phyloP scores from a whole-genome alignment of 1,140 invertebrate species.

The Stegodyphus mimosarum region DNA sequence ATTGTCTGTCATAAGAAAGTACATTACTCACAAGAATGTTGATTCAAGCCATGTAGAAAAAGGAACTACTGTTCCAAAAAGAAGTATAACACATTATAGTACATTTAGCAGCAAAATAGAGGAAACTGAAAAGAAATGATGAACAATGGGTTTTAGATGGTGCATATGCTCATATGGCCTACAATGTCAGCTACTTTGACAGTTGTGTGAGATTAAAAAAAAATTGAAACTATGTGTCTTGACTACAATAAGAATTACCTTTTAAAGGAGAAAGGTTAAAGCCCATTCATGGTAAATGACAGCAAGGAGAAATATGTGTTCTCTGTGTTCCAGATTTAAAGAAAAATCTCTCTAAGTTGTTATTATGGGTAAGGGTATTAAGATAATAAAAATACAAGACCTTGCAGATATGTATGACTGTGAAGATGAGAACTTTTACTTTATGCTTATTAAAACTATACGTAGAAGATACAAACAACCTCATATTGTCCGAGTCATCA shows the following conservation, averaged over 20 bases:
- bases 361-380: constrained; percentile 5
- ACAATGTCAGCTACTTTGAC: neutral
- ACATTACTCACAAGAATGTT: neutral
- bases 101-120: neutral
- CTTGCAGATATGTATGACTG: constrained; percentile 3
- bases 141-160: neutral
- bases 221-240: neutral
- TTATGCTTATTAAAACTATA: constrained; percentile 4
- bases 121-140: neutral
- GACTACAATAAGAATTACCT: neutral
- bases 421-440: constrained; percentile 9
- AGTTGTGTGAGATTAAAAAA: neutral
- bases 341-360: constrained; percentile 2
- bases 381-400: constrained; percentile 5
- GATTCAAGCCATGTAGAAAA: neutral
- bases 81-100: neutral
- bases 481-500: no score
- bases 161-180: neutral
- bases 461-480: no score
- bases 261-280: neutral
- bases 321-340: constrained; percentile 8
- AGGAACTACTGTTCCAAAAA: neutral
- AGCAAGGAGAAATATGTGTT: constrained; percentile 4
- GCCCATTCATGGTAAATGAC: neutral
- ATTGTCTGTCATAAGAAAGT: neutral